Evolutionary conservation across 2,797 vertebrate species (phyloP).

Genomic region (Squalus acanthias): DNA sequence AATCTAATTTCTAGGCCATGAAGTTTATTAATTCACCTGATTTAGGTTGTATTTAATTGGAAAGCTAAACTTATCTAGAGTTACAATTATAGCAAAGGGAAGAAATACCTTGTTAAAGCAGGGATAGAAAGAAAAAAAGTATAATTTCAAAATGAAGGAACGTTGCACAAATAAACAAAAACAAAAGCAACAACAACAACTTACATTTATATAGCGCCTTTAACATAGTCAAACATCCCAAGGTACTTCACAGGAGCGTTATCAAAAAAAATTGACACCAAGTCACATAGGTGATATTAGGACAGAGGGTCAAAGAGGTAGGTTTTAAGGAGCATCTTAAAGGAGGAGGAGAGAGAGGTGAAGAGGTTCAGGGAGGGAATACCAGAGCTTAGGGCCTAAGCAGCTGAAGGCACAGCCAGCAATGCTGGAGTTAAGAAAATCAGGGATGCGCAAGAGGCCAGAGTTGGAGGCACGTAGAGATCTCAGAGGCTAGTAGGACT

Average conservation of each 20-base stretch:
- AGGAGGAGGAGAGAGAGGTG: background rate
- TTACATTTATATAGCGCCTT: too few relatives aligned
- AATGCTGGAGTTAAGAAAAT: too few relatives aligned
- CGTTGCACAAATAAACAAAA: background rate
- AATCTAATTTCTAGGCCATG: background rate
- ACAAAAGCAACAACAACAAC: too few relatives aligned
- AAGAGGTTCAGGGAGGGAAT: too few relatives aligned
- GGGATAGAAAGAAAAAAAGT: background rate
- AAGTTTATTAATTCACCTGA: background rate
- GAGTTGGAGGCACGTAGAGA: too few relatives aligned
- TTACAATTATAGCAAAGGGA: background rate
- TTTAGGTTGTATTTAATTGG: background rate
- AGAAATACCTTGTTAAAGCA: background rate
- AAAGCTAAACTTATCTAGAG: background rate
- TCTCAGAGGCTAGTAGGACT: too few relatives aligned
- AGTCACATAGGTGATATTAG: background rate
- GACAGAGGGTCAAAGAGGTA: background rate
- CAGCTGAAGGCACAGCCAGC: too few relatives aligned
- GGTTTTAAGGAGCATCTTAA: background rate
- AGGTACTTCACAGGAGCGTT: too few relatives aligned
- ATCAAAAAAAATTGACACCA: too few relatives aligned
- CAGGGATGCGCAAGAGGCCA: too few relatives aligned
- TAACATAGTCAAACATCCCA: too few relatives aligned
- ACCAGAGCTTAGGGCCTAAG: too few relatives aligned
- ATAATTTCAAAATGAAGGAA: background rate